phyloP scores from a whole-genome alignment of 1,140 invertebrate species.

The Drosophila carrolli region DNA sequence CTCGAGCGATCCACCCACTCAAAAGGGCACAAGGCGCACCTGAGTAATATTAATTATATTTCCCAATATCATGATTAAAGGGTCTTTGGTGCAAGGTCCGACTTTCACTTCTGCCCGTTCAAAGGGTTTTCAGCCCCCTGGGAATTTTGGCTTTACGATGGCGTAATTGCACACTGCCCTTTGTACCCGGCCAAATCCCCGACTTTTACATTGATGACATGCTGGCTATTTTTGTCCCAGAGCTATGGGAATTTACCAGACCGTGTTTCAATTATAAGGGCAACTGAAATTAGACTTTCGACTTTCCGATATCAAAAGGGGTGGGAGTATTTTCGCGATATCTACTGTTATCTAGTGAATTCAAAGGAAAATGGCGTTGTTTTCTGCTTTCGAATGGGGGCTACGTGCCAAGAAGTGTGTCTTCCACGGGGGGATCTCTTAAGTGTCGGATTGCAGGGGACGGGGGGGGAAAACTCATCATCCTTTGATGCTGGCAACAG shows the following conservation, averaged over 20 bases:
- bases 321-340: slow-evolving; percentile 20
- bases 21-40: slow-evolving; percentile 8
- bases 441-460: slow-evolving; percentile 27
- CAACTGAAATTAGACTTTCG: slow-evolving; percentile 74
- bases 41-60: slow-evolving; percentile 7
- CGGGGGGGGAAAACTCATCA: slow-evolving; percentile 42
- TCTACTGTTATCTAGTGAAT: slow-evolving; percentile 61
- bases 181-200: slow-evolving; percentile 27
- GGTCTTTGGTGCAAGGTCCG: slow-evolving; percentile 35
- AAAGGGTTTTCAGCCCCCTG: slow-evolving; percentile 32
- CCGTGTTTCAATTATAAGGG: slow-evolving; percentile 70
- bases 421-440: slow-evolving; percentile 35
- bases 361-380: slow-evolving; percentile 63
- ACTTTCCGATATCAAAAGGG: slow-evolving; percentile 59
- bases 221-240: slow-evolving; percentile 62
- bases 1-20: slow-evolving; percentile 38
- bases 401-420: slow-evolving; percentile 64
- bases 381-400: slow-evolving; percentile 18
- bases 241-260: slow-evolving; percentile 52
- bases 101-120: slow-evolving; percentile 40
- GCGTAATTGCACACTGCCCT: slow-evolving; percentile 36
- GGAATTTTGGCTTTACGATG: slow-evolving; percentile 37
- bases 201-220: slow-evolving; percentile 66
- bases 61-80: background rate
- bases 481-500: slow-evolving; percentile 76